These are phyloP conservation scores for Malurus splendens DNA, from an alignment of 2,797 vertebrate species.

Conservation along the genomic window DNA sequence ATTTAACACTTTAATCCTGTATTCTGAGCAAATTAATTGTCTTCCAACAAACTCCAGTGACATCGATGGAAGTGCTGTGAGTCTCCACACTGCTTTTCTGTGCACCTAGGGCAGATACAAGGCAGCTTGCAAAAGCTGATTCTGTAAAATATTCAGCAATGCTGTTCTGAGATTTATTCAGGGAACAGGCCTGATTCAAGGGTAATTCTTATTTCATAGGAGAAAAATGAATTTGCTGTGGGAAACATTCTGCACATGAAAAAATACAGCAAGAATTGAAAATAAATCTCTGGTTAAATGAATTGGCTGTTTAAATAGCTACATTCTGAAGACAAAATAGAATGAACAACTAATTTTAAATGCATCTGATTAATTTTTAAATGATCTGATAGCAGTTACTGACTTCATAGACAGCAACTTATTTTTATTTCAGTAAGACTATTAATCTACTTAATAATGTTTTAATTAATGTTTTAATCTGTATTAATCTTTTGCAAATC, in stretches of 20 bases:
- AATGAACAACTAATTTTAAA: background rate
- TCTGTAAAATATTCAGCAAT: background rate
- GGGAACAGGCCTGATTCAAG: background rate
- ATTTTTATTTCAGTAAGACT: background rate
- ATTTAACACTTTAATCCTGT: background rate
- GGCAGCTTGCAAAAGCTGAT: background rate
- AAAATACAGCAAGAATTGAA: background rate
- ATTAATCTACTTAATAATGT: background rate
- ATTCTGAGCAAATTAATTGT: background rate
- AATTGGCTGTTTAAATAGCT: background rate
- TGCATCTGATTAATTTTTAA: background rate
- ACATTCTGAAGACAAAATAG: background rate
- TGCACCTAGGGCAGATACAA: background rate
- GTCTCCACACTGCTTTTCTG: accelerated
- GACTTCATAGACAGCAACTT: background rate
- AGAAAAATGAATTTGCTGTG: background rate
- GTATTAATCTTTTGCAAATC: background rate
- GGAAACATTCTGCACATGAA: background rate
- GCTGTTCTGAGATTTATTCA: background rate
- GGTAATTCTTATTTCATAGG: background rate
- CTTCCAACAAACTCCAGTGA: background rate
- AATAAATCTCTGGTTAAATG: background rate
- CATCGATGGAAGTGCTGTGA: background rate
- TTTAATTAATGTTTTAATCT: background rate
- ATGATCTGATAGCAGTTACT: background rate